Percentiles rank a stretch among this genome's conserved stretches.
Conservation (phyloP, 30 jellyfish, hydroid and myxozoan species). For the Pseudorhiza aurosa region DNA sequence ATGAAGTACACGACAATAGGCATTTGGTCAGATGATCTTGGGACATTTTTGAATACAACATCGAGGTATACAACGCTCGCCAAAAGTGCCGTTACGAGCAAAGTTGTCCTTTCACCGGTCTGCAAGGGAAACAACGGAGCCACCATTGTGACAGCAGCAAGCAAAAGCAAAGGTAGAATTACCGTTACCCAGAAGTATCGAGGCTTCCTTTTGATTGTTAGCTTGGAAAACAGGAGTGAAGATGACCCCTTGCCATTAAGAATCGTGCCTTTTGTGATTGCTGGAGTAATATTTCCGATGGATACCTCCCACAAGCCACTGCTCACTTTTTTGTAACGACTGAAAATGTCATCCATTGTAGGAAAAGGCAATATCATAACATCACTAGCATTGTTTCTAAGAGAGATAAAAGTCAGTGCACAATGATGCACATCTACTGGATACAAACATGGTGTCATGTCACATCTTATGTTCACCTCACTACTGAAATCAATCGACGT, state of each 20-base stretch:
- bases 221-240: neutral
- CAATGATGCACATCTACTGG: constrained; percentile 24
- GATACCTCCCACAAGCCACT: constrained; percentile 6
- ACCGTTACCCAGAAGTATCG: neutral
- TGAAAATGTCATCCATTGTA: neutral
- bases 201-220: neutral
- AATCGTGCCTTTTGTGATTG: neutral
- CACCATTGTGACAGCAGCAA: neutral
- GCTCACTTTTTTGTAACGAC: neutral
- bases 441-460: constrained; percentile 17
- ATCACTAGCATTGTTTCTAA: constrained; percentile 28
- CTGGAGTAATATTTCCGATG: neutral
- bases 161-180: neutral
- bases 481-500: neutral
- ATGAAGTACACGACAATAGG: constrained; percentile 5
- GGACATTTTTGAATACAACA: neutral
- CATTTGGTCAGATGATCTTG: constrained; percentile 21
- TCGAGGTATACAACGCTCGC: constrained; percentile 27
- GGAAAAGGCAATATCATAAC: neutral
- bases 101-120: constrained; percentile 6
- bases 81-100: constrained; percentile 21
- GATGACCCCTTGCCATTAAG: neutral
- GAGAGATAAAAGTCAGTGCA: neutral
- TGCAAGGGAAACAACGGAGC: constrained; percentile 19
- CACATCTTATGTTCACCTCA: neutral